Base-by-base conservation (phyloP, 2,888 invertebrate genomes). In the Leptopilina drosophilae region DNA sequence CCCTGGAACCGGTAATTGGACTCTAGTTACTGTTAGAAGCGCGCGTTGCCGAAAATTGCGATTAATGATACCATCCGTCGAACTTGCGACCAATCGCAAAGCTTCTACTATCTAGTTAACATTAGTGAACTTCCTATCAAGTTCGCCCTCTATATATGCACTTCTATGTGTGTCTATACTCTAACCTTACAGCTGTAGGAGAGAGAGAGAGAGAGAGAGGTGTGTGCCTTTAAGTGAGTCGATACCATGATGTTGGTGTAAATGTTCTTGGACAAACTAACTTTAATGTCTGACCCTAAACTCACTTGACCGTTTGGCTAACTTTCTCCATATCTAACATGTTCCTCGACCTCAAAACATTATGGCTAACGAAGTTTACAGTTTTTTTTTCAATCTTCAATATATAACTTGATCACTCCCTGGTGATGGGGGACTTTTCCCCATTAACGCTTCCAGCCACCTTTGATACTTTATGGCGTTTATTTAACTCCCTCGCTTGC, bases 1-100 rank as follows among this genome's bases (percentile, higher is more conserved):
- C 69, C 53, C 69, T 69, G 69, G 69, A 69, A 69, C 69, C 53
- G 69, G 53, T 69, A 69, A 69, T 69, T 69, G 69, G 69, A 69
- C 49, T 67, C 67, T 67, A 46, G 67, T 67, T 42, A 67, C 46
- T 53, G 53, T 26, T 9, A 46, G 46, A 26, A 26, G n/a, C 49
- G 53, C 69, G 69, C 69, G 69, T 26, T 69, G 69, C 69, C 53
- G 69, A 69, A 69, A 69, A 69, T 69, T 69, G 69, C 69, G 69
- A 69, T 69, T 69, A 69, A 69, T 53, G 69, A 69, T 69, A 69
- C 33, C 69, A 69, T 69, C 46, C 69, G 53, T 53, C 69, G 20
- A 26, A 49, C 53, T 69, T 69, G 69, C 9, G 69, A 26, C 69
- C 69, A 69, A 69, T 69, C 49, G 69, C 49, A 69, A 20, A 42